Evolutionary conservation across 2,113 vertebrate genomes (phyloP), one percentile per base, ranked within the genome.

Genomic region (Ibidorhyncha struthersii): DNA sequence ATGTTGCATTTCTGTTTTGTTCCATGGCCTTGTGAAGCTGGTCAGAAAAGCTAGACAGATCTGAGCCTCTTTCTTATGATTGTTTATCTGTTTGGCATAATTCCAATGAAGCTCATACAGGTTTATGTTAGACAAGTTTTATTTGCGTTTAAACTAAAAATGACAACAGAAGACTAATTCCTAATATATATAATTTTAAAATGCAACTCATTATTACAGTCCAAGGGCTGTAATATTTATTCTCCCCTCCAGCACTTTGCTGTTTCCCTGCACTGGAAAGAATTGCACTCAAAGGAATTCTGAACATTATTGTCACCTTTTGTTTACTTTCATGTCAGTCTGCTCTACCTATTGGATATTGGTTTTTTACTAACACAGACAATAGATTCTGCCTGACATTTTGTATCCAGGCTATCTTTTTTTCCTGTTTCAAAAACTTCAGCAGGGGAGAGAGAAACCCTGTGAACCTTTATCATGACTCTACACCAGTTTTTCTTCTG

Each of bases 1-100:
- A 78, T 80, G 66, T 88, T 92, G 90, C 72, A 78, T 86, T 96
- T 97, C 90, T 86, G 67, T 97, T 94, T 96, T 89, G 55, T 95
- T 84, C 94, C 86, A 62, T 83, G 80, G 89, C 90, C 78, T 97
- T 49, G 88, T 96, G 93, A 96, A 94, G 82, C 74, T 95, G 73
- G 91, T 93, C 55, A 12, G 91, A 78, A 96, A 96, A 95, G 86
- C 91, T 85, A 93, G 94, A 84, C n/a, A 29, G 23, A 58, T 6
- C 12, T 20, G 40, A 65, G 25, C n/a, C 10, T 84, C 30, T 58
- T 56, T 34, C 9, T 41, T 53, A 36, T 9, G 18, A 13, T 40
- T 61, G 4, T 73, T 45, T 40, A 1, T 32, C 25, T 43, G 18
- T 55, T 49, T 76, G 49, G 18, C 13, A 4, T 70, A 32, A 82